Base-by-base conservation (phyloP, 2,797 vertebrate genomes). In the Enoplosus armatus region DNA sequence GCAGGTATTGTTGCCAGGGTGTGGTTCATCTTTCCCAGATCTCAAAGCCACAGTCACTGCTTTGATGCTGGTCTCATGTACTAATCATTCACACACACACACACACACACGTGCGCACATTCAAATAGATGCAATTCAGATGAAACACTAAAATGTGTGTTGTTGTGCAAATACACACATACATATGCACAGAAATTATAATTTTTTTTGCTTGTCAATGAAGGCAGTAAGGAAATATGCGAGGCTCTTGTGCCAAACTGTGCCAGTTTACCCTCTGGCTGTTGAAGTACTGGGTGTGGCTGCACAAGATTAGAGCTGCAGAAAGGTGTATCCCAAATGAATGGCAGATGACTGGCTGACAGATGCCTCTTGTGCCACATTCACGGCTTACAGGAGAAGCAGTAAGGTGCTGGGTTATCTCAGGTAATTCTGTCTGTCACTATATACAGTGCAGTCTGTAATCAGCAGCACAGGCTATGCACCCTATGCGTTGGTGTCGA, bases 231-330 rank as follows among this genome's bases (percentile, higher is more conserved):
- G 54, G 70, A 69, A 77, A 62, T 67, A 75, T 15, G 24, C 24
- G n/a, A 43, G 6, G 3, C 8, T 15, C 20, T 54, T 58, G 58
- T 61, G 77, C 48, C 50, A 7, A 16, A 1, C 29, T 60, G 4
- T 71, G 83, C 81, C 83, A 84, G 76, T 89, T 89, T 83, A 22
- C 70, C 88, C 62, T 45, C 12, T 15, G 76, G 85, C 77, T 62
- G 24, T 70, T 65, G 29, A 53, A 81, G 59, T 8, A 14, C 54
- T 61, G 75, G 90, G 89, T 89, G 90, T 86, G 90, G 82, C 47
- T 69, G 73, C 29, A 45, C 26, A 69, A 58, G 61, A 81, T 73
- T 62, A 68, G 27, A 73, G 67, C 24, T 45, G n/a, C 4, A 69
- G 51, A 68, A 20, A 71, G 73, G 74, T 35, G 54, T 37, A 69